Base-by-base conservation (phyloP, 2,113 vertebrate species). In the Spermophilus dauricus region DNA sequence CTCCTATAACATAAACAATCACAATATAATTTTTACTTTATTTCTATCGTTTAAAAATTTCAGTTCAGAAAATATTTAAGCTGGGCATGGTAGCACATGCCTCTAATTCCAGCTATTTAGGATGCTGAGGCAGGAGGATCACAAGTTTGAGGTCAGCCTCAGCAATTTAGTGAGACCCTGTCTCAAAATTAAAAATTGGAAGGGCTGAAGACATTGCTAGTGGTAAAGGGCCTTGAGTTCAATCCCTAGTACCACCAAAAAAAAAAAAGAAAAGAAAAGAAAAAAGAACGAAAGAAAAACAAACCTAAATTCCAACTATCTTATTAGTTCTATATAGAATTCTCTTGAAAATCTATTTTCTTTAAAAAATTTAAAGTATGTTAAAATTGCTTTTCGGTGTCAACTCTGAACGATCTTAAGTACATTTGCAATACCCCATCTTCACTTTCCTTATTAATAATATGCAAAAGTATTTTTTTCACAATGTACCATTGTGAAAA, bases 1-100 rank as follows among this genome's bases (percentile, higher is more conserved):
- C 84, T 99, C 99, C 99, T 99, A 98, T 97, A 98, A 98, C 96
- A 94, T 92, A 92, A 98, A 86, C 80, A 98, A 86, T 78, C 39
- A 96, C 69, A 96, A 80, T 48, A 65, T 0, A 69, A 89, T 56
- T 95, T 93, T 89, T 86, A 95, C 70, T 94, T 96, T 77, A 92
- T 32, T 93, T 96, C 76, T 37, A 82, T 67, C 83, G 65, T 24
- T 22, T 45, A 92, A 90, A 84, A 96, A 84, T n/a, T 83, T 92
- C 48, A 91, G 39, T 80, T 87, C 24, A 89, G n/a, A 78, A 77
- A 75, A 34, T 26, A 95, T 69, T 28, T 28, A 63, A 63, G 61
- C 24, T 63, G 24, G 24, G 61, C 61, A 26, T 63, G 61, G 9
- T 5, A 6, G 61, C 61, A 24, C 61, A 28, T 26, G 24, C 24